These are phyloP conservation scores for Myiothlypis chrysogaster DNA, from an alignment of 2,797 vertebrate species.

Conservation along the genomic window DNA sequence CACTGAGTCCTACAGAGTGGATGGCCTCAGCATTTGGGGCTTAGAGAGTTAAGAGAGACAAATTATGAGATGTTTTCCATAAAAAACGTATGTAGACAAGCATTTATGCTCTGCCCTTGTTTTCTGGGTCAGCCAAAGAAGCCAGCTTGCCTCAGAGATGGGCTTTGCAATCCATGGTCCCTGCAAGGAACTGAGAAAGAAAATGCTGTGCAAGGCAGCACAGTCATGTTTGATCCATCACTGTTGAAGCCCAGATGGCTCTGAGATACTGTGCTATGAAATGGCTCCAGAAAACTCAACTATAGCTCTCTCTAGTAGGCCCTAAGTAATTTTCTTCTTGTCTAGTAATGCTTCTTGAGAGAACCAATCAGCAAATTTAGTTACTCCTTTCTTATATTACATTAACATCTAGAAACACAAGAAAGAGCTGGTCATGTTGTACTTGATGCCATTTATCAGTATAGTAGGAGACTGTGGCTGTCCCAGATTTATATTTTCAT, in stretches of 20 bases:
- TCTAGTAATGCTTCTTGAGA: neutral
- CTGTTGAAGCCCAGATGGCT: neutral
- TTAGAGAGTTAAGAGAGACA: neutral
- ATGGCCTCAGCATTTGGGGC: neutral
- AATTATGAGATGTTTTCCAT: neutral
- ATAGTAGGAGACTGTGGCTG: neutral
- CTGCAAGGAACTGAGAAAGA: neutral
- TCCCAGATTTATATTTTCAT: neutral
- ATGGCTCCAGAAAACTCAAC: neutral
- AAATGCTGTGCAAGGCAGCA: neutral
- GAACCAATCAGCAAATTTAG: neutral
- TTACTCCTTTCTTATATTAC: neutral
- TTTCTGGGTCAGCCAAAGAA: neutral
- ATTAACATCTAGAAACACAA: neutral
- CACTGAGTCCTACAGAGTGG: neutral
- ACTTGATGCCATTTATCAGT: neutral
- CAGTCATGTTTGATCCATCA: neutral
- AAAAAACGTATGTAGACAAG: neutral
- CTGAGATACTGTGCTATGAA: neutral
- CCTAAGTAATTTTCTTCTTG: neutral
- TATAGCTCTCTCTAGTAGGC: neutral
- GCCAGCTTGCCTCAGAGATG: neutral
- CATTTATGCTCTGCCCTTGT: neutral
- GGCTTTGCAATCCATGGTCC: neutral
- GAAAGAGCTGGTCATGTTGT: neutral